Conservation (phyloP, 1,140 invertebrate genomes). For the Apis laboriosa region DNA sequence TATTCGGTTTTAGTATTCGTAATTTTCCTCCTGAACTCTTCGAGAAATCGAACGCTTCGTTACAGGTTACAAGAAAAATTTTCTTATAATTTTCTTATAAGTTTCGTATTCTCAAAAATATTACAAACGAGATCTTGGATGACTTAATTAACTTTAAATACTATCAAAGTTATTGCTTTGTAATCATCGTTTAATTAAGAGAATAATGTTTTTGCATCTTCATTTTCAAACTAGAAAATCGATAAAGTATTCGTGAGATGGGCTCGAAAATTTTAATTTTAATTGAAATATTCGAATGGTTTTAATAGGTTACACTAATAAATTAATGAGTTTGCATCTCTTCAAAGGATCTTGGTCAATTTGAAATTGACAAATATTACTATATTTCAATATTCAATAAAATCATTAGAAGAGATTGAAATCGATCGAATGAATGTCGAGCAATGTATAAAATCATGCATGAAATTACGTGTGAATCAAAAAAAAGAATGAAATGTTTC, state of each 20-base stretch:
- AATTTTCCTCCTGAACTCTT: slow-evolving; percentile 9
- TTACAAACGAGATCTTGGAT: neutral
- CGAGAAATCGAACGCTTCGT: neutral
- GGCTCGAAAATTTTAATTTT: neutral
- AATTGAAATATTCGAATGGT: neutral
- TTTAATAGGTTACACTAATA: neutral
- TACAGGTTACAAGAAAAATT: neutral
- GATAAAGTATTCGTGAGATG: neutral
- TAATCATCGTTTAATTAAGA: neutral
- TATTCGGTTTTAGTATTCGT: neutral
- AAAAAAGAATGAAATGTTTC: neutral
- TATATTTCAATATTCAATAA: too few species aligned
- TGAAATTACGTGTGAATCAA: neutral
- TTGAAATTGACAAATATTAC: too few species aligned
- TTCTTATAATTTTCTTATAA: neutral
- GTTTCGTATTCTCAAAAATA: neutral
- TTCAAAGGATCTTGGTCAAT: too few species aligned
- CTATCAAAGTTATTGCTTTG: neutral
- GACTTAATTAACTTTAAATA: neutral
- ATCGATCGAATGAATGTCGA: neutral
- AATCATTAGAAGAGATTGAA: too few species aligned
- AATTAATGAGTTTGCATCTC: too few species aligned
- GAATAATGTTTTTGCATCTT: neutral
- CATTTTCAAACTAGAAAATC: neutral
- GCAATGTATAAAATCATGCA: neutral